Evolutionary conservation across 2,797 vertebrate genomes (phyloP).

Genomic region (Antrozous pallidus): DNA sequence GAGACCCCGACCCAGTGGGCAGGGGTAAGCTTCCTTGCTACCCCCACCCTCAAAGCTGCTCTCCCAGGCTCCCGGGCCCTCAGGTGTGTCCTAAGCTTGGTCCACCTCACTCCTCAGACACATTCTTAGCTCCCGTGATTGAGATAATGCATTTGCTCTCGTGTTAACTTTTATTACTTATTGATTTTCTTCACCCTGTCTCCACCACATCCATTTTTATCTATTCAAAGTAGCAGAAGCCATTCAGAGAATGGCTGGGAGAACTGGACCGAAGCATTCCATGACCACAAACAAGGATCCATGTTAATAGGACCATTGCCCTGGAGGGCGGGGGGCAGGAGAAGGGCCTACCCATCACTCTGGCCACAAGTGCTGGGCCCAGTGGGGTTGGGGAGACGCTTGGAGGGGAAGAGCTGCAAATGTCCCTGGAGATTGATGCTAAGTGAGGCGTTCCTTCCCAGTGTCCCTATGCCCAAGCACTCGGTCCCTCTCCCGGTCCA

Average conservation of each 20-base stretch:
- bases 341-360: background rate
- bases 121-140: constrained; percentile 53
- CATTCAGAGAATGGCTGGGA: background rate
- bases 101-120: constrained; percentile 33
- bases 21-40: background rate
- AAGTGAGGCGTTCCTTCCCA: accelerated
- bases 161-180: constrained; percentile 77
- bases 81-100: background rate
- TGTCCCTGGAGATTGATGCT: background rate
- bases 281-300: background rate
- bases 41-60: background rate
- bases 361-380: background rate
- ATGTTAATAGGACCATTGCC: background rate
- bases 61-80: background rate
- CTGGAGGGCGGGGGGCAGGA: background rate
- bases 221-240: constrained; percentile 61
- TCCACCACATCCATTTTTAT: constrained; percentile 66
- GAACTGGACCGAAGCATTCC: background rate
- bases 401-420: background rate
- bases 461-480: accelerated
- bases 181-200: constrained; percentile 71
- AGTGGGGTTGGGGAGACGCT: background rate
- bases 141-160: constrained; percentile 75
- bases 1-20: accelerated
- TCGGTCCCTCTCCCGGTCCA: background rate